Evolutionary conservation across 2,888 invertebrate species (phyloP), one percentile per base, ranked within the genome.

Genomic region (Temnothorax ravouxi): DNA sequence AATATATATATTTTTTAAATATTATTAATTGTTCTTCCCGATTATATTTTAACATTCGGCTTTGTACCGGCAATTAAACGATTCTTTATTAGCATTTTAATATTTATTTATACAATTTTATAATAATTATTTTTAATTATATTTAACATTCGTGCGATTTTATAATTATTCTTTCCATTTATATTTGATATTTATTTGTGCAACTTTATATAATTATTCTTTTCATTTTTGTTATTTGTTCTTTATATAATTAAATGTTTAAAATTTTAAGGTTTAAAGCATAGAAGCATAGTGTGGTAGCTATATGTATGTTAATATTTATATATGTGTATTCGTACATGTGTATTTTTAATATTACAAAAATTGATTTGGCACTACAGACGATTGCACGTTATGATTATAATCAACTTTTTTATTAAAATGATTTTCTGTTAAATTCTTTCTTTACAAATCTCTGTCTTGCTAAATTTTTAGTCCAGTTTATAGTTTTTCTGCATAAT

Each of bases 401-500:
- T 52, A 3, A 71, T 13, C 2, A 72, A 72, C 9, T 44, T 18
- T 41, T 72, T 72, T 41, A 72, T 72, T 56, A 41, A 21, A 72
- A 56, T 38, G 1, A 25, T 15, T 18, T 41, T 56, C 15, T 21
- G 41, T 18, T 38, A 25, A 72, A 72, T 25, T 56, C 3, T 25
- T 54, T 34, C 5, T 44, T 41, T 56, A 72, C 18, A 15, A 21
- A 38, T n/a, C 3, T 41, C 15, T 44, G 41, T 15, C 8, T 64
- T 64, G 8, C 84, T 2, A 54, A 56, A 52, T 54, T 21, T 41
- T 41, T 21, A 34, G 5, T 5, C 0, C 34, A 0, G 34, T 34
- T 34, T 6, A 34, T 38, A 54, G 15, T 11, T 13, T 71, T 38
- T n/a, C n/a, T 13, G 13, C 4, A 25, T 0, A 21, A 15, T 56